Percentiles rank a stretch among this genome's conserved stretches.
Conservation (phyloP, 2,888 invertebrate genomes). For the Leucophenga montana region DNA sequence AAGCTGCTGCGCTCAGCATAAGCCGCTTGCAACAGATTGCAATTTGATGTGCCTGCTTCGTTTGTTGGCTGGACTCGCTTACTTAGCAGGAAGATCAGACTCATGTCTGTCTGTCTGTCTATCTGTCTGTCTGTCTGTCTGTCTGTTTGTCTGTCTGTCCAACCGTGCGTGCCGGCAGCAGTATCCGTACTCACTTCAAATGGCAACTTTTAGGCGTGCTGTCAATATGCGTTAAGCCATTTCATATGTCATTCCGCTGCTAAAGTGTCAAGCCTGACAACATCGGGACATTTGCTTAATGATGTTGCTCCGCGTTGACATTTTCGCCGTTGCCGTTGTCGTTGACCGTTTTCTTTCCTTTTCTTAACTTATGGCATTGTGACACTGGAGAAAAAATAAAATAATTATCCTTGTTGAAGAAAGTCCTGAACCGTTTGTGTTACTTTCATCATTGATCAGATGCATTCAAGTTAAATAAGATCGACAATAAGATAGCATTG, state of each 20-base stretch:
- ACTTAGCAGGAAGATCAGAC: background rate
- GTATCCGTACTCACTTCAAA: slow-evolving; percentile 43
- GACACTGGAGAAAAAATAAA: background rate
- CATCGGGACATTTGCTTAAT: slow-evolving; percentile 60
- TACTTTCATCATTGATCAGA: too few relatives aligned
- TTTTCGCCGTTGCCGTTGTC: background rate
- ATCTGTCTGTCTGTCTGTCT: too few relatives aligned
- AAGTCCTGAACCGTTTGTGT: background rate
- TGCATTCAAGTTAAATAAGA: too few relatives aligned
- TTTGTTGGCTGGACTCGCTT: slow-evolving; percentile 40
- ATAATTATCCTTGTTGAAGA: too few relatives aligned
- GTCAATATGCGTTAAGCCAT: slow-evolving; percentile 67
- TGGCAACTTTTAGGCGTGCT: slow-evolving; percentile 61
- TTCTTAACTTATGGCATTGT: background rate
- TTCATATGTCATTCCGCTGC: slow-evolving; percentile 62
- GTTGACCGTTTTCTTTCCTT: background rate
- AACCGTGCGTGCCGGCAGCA: too few relatives aligned
- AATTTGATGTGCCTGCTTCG: slow-evolving; percentile 37
- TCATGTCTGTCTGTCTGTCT: slow-evolving; percentile 1
- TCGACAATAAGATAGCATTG: too few relatives aligned
- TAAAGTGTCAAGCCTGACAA: slow-evolving; percentile 67
- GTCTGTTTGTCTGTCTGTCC: too few relatives aligned
- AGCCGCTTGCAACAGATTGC: slow-evolving; percentile 41
- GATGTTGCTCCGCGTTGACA: slow-evolving; percentile 20
- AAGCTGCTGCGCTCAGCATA: too few relatives aligned